phyloP scores from a whole-genome alignment of 2,113 vertebrate species.

The Hemicordylus capensis region DNA sequence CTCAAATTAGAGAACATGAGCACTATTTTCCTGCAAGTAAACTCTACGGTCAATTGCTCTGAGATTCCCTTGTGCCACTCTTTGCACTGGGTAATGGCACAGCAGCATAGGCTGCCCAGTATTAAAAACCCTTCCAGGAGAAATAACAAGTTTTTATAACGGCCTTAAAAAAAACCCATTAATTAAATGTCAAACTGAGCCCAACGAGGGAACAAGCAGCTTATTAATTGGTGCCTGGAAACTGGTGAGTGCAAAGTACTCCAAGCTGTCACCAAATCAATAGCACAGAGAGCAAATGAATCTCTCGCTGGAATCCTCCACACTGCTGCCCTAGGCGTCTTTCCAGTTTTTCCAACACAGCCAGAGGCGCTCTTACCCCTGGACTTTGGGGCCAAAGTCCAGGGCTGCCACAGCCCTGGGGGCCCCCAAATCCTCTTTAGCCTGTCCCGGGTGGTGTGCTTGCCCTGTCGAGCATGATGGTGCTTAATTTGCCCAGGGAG shows the following conservation, averaged over 20 bases:
- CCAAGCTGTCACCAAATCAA: background rate
- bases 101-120: too few relatives aligned
- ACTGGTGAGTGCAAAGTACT: background rate
- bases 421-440: too few relatives aligned
- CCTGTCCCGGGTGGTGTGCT: too few relatives aligned
- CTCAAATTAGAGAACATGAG: background rate
- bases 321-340: background rate
- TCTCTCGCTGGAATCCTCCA: background rate
- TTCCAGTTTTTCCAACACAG: too few relatives aligned
- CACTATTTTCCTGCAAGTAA: background rate
- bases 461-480: too few relatives aligned
- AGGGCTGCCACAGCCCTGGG: too few relatives aligned
- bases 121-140: background rate
- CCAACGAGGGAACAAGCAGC: background rate
- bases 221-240: background rate
- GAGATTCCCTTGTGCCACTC: background rate
- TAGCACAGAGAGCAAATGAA: background rate
- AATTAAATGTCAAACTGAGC: background rate
- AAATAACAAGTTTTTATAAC: background rate
- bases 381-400: too few relatives aligned
- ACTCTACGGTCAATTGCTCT: background rate
- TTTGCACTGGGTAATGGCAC: background rate
- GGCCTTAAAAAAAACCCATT: background rate
- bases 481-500: too few relatives aligned
- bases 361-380: too few relatives aligned